Percentiles rank a stretch among this genome's conserved stretches.
Conservation (phyloP, 2,888 invertebrate genomes). For the Campaea margaritaria region DNA sequence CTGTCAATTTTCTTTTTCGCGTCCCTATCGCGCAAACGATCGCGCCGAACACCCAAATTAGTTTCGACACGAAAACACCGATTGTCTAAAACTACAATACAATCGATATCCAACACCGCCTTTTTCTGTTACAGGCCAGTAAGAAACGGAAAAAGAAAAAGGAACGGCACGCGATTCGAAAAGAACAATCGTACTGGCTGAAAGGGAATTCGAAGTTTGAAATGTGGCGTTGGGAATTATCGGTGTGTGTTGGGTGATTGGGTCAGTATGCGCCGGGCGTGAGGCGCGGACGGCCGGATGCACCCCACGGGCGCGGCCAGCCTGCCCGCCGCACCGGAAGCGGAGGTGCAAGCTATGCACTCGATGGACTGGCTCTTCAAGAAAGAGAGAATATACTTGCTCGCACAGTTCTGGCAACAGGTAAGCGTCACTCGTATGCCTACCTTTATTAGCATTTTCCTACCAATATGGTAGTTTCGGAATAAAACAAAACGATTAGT, state of each 20-base stretch:
- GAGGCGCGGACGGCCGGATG: constrained; percentile 86
- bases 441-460: constrained; percentile 12
- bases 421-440: constrained; percentile 81
- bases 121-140: constrained; percentile 75
- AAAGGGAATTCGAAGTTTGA: constrained; percentile 44
- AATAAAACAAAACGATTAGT: background rate
- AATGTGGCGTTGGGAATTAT: constrained; percentile 55
- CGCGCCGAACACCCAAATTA: constrained; percentile 73
- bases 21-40: constrained; percentile 74
- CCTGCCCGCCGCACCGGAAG: constrained; percentile 92
- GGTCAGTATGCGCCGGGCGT: constrained; percentile 63
- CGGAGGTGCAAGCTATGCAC: constrained; percentile 97
- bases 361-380: constrained; percentile 98
- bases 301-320: constrained; percentile 90
- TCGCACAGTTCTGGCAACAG: constrained; percentile 99
- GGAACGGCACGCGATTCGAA: constrained; percentile 69
- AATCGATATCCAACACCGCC: constrained; percentile 76
- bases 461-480: background rate
- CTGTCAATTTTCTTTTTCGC: constrained; percentile 77
- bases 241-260: constrained; percentile 39
- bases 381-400: constrained; percentile 96
- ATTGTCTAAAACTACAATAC: constrained; percentile 56
- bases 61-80: constrained; percentile 80
- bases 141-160: constrained; percentile 45
- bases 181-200: constrained; percentile 64